These are phyloP conservation scores for Atlantisia rogersi DNA, from an alignment of 2,113 vertebrate species.

Conservation along the genomic window DNA sequence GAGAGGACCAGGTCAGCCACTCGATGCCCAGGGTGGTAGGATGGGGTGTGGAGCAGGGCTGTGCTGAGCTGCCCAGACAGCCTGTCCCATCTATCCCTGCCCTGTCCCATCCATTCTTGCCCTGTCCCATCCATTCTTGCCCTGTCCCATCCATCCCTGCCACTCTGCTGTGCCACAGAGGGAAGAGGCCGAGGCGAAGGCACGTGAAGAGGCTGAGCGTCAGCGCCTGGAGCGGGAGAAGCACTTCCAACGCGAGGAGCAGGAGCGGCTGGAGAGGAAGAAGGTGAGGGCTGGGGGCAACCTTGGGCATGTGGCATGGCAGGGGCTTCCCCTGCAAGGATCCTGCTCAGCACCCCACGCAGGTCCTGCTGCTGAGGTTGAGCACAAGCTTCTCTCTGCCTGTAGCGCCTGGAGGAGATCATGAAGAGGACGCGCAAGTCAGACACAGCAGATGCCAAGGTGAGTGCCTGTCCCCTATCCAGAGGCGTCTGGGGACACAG, in stretches of 20 bases:
- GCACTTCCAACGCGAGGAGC: conserved; percentile 97
- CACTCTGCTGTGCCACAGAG: conserved; percentile 67
- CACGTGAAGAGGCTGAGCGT: conserved; percentile 86
- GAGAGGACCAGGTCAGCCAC: not conserved
- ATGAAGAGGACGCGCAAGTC: conserved; percentile 98
- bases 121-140: fast-evolving
- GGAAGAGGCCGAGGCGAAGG: conserved; percentile 88
- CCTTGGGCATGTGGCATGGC: fast-evolving
- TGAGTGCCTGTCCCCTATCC: conserved; percentile 27
- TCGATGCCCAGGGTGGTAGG: not conserved
- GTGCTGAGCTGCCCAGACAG: not conserved
- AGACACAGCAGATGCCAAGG: conserved; percentile 84
- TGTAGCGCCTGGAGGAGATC: conserved; percentile 94
- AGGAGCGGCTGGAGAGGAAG: conserved; percentile 94
- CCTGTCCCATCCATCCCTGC: not conserved
- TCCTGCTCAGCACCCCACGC: not conserved
- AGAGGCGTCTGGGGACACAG: fast-evolving
- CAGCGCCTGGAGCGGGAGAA: conserved; percentile 94
- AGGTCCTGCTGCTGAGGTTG: not conserved
- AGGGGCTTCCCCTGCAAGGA: not conserved
- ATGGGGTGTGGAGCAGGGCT: not conserved
- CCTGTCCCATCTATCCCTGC: not conserved
- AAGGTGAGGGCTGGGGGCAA: conserved; percentile 77
- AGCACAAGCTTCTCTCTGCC: not conserved
- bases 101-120: not conserved